Conservation (phyloP, 2,888 invertebrate genomes). For the Allolobophora icterica region DNA sequence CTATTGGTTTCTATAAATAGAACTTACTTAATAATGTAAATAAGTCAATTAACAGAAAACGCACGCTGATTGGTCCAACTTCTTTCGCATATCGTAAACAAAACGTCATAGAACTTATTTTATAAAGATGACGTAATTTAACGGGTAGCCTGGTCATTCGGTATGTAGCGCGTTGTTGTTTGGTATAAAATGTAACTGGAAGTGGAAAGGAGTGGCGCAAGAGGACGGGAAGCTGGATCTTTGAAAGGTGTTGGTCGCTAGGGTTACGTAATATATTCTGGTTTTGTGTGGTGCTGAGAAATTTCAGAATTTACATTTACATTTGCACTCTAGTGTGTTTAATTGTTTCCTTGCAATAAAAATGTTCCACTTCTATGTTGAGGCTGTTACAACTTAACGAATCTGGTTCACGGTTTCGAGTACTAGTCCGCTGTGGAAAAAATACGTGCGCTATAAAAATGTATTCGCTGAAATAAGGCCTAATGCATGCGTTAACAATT, state of each 20-base stretch:
- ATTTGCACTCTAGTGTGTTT: not conserved
- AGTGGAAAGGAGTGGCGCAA: not conserved
- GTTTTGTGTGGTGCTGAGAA: not conserved
- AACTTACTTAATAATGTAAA: not conserved
- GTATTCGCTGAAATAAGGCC: too few species aligned
- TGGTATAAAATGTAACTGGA: not conserved
- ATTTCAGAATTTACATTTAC: not conserved
- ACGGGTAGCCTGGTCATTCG: not conserved
- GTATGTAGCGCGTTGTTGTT: not conserved
- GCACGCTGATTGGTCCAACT: not conserved
- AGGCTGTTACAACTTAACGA: too few species aligned
- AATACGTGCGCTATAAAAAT: too few species aligned
- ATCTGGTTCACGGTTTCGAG: too few species aligned
- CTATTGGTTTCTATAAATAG: not conserved
- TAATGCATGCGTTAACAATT: too few species aligned
- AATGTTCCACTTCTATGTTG: not conserved
- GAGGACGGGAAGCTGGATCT: not conserved
- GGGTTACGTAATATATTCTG: not conserved
- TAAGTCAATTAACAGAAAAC: not conserved
- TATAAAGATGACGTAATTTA: not conserved
- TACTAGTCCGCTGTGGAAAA: too few species aligned
- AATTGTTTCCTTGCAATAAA: not conserved
- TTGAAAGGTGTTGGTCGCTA: not conserved
- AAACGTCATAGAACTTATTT: not conserved
- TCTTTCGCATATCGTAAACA: not conserved